A percentile compares a stretch with the other conserved stretches of the same genome.
Conservation (phyloP, 2,888 invertebrate genomes). For the Limnephilus rhombicus region DNA sequence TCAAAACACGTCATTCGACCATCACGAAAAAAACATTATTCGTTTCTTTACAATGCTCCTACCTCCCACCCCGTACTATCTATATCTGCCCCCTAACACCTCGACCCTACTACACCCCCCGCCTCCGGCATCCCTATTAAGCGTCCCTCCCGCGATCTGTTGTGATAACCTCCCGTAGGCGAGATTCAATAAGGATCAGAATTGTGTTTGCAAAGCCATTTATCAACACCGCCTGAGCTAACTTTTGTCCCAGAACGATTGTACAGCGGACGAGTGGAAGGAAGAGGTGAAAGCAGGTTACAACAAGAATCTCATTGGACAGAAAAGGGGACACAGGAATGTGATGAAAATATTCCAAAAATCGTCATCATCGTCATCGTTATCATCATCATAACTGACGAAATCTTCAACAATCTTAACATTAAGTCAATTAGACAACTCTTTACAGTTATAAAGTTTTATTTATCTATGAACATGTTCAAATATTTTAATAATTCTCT, state of each 20-base stretch:
- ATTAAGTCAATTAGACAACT: no score
- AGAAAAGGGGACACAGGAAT: neutral
- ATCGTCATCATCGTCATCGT: no score
- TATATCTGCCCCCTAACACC: neutral
- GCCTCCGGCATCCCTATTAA: neutral
- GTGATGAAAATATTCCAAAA: no score
- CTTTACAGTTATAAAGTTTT: no score
- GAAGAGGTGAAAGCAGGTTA: neutral
- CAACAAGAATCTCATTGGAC: neutral
- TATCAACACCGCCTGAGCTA: conserved; percentile 33
- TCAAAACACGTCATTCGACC: neutral
- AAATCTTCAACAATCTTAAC: no score
- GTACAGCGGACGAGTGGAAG: neutral
- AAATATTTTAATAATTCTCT: no score
- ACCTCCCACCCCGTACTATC: neutral
- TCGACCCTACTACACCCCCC: neutral
- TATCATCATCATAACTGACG: no score
- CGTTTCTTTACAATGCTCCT: neutral
- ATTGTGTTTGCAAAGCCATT: conserved; percentile 48
- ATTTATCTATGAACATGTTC: no score
- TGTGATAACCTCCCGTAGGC: conserved; percentile 11
- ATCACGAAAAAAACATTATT: neutral
- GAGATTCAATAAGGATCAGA: conserved; percentile 52
- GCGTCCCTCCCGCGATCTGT: conserved; percentile 6
- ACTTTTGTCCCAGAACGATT: conserved; percentile 41